Conservation (phyloP, 2,888 invertebrate species). For the Chironomus tentans region DNA sequence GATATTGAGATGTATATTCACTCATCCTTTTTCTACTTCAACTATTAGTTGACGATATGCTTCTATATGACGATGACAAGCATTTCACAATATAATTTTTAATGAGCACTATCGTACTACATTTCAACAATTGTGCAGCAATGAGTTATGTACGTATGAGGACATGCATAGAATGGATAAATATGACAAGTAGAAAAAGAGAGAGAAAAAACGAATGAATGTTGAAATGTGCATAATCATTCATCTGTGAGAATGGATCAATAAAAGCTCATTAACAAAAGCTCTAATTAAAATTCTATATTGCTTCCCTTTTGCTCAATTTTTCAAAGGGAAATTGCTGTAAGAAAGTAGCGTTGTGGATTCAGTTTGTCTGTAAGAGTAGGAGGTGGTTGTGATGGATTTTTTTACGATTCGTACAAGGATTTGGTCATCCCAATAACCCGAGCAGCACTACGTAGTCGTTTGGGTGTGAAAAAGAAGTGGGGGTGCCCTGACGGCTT, state of each 20-base stretch:
- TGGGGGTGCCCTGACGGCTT: too few species aligned
- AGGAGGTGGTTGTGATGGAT: too few species aligned
- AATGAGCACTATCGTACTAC: background rate
- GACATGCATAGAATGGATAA: background rate
- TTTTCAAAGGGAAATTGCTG: too few species aligned
- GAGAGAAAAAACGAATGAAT: background rate
- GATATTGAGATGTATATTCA: too few species aligned
- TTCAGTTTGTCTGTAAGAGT: too few species aligned
- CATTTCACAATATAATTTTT: background rate
- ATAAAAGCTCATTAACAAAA: constrained; percentile 14
- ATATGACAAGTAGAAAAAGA: background rate
- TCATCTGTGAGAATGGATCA: background rate
- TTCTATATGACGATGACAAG: background rate
- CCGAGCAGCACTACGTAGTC: too few species aligned
- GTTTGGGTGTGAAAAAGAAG: too few species aligned
- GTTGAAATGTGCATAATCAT: constrained; percentile 1
- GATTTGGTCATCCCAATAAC: too few species aligned
- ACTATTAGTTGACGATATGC: too few species aligned
- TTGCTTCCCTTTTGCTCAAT: background rate
- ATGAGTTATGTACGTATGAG: background rate
- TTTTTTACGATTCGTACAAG: too few species aligned
- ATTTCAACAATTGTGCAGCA: background rate
- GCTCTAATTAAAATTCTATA: constrained; percentile 7
- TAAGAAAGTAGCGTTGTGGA: too few species aligned
- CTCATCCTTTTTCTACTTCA: too few species aligned